Conservation (phyloP, 2,888 invertebrate species). For the Proisotoma minuta region DNA sequence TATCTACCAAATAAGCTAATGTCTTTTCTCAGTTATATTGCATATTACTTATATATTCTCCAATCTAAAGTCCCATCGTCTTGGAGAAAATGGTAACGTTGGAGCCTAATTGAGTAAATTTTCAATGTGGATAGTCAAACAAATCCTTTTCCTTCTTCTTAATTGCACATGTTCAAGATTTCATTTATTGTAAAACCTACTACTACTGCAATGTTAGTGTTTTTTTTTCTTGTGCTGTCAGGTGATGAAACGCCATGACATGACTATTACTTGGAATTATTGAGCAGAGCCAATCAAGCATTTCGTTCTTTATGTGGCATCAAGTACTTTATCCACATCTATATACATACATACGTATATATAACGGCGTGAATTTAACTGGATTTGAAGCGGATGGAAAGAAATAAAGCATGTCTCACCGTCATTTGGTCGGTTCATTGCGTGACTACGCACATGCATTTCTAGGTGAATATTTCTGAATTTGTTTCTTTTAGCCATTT, state of each 20-base stretch:
- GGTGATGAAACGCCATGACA: too few species aligned
- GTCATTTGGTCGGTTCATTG: slow-evolving; percentile 41
- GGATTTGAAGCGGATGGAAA: neutral
- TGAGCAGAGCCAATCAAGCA: too few species aligned
- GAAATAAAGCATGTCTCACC: slow-evolving; percentile 36
- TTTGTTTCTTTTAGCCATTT: slow-evolving; percentile 36
- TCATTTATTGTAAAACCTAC: neutral
- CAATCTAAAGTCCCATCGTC: neutral
- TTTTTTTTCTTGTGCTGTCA: too few species aligned
- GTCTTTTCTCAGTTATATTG: neutral
- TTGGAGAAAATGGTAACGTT: neutral
- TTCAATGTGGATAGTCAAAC: too few species aligned
- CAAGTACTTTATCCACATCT: too few species aligned
- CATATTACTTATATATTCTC: neutral
- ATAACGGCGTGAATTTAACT: neutral
- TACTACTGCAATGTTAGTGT: too few species aligned
- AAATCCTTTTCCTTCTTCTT: too few species aligned
- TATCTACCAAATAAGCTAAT: neutral
- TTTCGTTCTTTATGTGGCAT: too few species aligned
- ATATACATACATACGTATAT: too few species aligned
- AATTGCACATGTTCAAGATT: neutral
- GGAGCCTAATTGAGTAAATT: too few species aligned
- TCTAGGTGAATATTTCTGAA: slow-evolving; percentile 43
- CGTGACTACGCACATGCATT: slow-evolving; percentile 37
- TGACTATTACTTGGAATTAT: too few species aligned